Percentiles rank a stretch among this genome's conserved stretches.
Evolutionary conservation across 2,797 vertebrate genomes (phyloP).

Genomic region (Diceros bicornis): DNA sequence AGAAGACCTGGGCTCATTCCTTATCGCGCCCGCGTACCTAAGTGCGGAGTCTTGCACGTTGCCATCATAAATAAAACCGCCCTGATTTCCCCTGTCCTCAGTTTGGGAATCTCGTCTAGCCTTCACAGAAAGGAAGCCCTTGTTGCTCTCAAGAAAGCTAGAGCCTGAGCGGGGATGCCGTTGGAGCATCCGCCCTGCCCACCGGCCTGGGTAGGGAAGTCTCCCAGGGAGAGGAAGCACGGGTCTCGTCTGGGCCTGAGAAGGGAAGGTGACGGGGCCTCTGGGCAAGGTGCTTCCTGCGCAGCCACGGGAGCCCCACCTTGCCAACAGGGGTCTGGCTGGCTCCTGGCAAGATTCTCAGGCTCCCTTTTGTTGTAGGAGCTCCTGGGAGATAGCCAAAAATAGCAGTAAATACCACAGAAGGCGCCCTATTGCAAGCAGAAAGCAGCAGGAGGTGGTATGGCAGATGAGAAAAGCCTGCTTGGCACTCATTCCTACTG

Average conservation of each 20-base stretch:
- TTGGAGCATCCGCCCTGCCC: accelerated
- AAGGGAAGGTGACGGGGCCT: constrained; percentile 35
- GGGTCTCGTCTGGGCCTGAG: neutral
- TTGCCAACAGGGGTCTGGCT: neutral
- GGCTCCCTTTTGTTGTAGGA: constrained; percentile 27
- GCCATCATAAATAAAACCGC: constrained; percentile 86
- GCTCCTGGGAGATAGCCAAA: neutral
- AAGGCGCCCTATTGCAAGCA: neutral
- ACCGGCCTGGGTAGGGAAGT: accelerated
- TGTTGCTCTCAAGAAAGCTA: neutral
- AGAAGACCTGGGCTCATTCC: constrained; percentile 90
- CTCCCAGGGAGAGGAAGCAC: neutral
- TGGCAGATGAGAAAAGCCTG: neutral
- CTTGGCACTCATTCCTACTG: neutral
- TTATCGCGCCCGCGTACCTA: constrained; percentile 84
- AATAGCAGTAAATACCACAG: neutral
- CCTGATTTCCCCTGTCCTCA: neutral
- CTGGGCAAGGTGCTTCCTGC: constrained; percentile 59
- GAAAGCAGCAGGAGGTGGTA: neutral
- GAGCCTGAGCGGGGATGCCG: neutral
- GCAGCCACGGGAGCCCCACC: neutral
- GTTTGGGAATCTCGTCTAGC: neutral
- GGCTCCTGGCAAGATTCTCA: neutral
- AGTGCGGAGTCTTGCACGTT: constrained; percentile 63
- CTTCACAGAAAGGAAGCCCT: neutral